Conservation (phyloP, 2,797 vertebrate genomes). For the Cottoperca gobio region DNA sequence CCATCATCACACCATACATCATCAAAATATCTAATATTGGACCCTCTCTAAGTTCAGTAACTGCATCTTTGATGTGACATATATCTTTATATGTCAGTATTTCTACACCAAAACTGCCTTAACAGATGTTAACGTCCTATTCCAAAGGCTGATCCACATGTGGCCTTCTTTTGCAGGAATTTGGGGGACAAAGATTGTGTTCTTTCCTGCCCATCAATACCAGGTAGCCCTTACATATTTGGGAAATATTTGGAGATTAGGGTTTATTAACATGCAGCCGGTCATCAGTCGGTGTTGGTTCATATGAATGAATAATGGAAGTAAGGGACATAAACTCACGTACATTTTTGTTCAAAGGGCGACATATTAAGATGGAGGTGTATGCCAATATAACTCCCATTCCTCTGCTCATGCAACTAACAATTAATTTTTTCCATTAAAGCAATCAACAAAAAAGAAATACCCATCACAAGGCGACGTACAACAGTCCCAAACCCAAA, state of each 20-base stretch:
- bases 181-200: too few relatives aligned
- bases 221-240: neutral
- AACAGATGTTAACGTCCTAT: too few relatives aligned
- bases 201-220: neutral
- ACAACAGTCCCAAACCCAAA: neutral
- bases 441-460: neutral
- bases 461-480: neutral
- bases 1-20: too few relatives aligned
- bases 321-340: neutral
- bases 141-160: too few relatives aligned
- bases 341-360: neutral
- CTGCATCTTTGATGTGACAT: too few relatives aligned
- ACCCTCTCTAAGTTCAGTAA: too few relatives aligned
- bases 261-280: neutral
- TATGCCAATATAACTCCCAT: too few relatives aligned
- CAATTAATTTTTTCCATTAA: neutral
- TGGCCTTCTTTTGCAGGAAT: too few relatives aligned
- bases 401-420: too few relatives aligned
- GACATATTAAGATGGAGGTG: neutral
- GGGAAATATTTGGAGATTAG: neutral
- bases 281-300: neutral
- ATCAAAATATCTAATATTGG: neutral
- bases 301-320: neutral
- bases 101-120: too few relatives aligned
- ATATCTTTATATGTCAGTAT: too few relatives aligned